These are phyloP conservation scores for Lycorma delicatula DNA, from an alignment of 1,140 invertebrate species.

Conservation along the genomic window DNA sequence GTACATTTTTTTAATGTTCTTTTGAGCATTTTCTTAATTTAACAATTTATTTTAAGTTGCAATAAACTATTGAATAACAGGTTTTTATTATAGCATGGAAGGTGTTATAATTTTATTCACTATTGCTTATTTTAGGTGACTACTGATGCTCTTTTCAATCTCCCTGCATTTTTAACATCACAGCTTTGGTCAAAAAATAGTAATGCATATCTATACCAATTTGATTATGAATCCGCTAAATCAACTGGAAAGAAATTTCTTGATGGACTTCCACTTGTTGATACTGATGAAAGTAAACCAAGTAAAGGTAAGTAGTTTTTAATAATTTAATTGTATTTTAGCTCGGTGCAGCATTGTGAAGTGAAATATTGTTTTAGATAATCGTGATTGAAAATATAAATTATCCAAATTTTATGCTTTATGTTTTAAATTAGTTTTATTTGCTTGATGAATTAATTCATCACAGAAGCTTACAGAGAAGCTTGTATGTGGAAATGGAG, in stretches of 20 bases:
- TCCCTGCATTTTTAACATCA: constrained; percentile 58
- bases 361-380: no score
- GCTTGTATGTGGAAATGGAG: neutral
- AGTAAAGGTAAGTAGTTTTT: neutral
- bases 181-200: constrained; percentile 50
- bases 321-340: neutral
- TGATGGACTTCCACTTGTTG: constrained; percentile 46
- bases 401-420: no score
- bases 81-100: no score
- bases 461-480: neutral
- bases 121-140: constrained; percentile 33
- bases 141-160: constrained; percentile 59
- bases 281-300: neutral
- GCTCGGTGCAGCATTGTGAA: no score
- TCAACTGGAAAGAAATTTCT: constrained; percentile 50
- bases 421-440: no score
- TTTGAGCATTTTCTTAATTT: no score
- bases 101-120: neutral
- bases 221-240: constrained; percentile 53
- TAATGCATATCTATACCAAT: constrained; percentile 58
- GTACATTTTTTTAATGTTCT: no score
- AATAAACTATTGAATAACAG: no score
- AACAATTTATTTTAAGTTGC: no score
- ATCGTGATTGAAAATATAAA: neutral
- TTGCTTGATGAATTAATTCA: no score